A percentile compares a stretch with the other conserved stretches of the same genome.
phyloP scores from a whole-genome alignment of 2,797 vertebrate genomes.

The Propithecus perrieri region DNA sequence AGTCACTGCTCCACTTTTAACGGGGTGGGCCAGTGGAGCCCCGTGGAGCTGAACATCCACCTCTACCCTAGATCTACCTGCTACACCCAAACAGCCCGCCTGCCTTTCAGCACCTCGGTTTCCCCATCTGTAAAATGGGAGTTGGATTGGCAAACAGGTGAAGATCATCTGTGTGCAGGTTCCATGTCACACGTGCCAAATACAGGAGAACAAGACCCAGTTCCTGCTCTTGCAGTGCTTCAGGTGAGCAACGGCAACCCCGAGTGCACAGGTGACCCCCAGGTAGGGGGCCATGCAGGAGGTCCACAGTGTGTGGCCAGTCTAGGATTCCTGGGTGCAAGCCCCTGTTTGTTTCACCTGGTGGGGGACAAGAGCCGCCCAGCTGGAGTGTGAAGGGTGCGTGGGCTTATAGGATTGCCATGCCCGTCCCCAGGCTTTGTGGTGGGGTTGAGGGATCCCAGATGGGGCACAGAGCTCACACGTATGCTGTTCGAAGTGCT shows the following conservation, averaged over 20 bases:
- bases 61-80: background rate
- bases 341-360: background rate
- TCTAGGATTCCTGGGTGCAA: background rate
- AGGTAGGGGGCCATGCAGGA: too few species aligned
- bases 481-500: background rate
- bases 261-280: accelerated
- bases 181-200: accelerated
- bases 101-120: background rate
- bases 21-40: too few species aligned
- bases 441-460: constrained; percentile 32
- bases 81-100: background rate
- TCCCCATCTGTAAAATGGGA: background rate
- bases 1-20: background rate
- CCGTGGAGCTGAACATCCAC: accelerated
- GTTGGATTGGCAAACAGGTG: background rate
- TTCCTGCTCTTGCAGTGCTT: background rate
- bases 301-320: accelerated
- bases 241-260: accelerated
- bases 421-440: background rate
- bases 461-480: background rate
- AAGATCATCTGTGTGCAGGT: background rate
- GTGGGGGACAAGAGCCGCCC: background rate
- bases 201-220: background rate
- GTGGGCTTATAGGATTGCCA: background rate
- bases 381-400: background rate